Percentiles rank a stretch among this genome's conserved stretches.
These are phyloP conservation scores for Tachina fera DNA, from an alignment of 2,888 invertebrate genomes.

Conservation along the genomic window DNA sequence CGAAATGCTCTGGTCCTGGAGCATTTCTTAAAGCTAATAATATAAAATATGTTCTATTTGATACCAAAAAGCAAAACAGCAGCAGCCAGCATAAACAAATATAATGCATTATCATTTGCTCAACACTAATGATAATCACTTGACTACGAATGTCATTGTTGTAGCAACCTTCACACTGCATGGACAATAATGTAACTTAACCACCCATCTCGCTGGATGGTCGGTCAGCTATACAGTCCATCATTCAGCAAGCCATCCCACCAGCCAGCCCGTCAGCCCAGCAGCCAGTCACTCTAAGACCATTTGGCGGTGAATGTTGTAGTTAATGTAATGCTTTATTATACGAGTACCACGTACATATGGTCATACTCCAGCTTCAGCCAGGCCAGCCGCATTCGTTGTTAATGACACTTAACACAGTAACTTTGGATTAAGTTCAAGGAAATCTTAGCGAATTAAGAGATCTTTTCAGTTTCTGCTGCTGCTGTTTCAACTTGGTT, in stretches of 20 bases:
- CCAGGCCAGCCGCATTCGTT: conserved; percentile 13
- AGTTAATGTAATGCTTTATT: conserved; percentile 49
- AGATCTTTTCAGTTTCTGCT: conserved; percentile 40
- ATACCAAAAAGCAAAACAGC: background rate
- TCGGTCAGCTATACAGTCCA: conserved; percentile 39
- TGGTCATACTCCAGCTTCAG: background rate
- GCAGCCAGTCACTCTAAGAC: conserved; percentile 36
- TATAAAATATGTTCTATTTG: conserved; percentile 18
- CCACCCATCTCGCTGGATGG: conserved; percentile 46
- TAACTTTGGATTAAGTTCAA: conserved; percentile 68
- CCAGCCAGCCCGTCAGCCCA: background rate
- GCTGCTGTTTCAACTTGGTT: conserved; percentile 28
- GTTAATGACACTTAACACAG: conserved; percentile 67
- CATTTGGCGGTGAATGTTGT: conserved; percentile 52
- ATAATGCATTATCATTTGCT: conserved; percentile 68
- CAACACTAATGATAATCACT: conserved; percentile 69
- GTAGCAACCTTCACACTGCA: conserved; percentile 39
- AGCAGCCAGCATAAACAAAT: conserved; percentile 39
- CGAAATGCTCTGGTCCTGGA: background rate
- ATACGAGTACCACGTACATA: background rate
- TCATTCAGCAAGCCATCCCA: background rate
- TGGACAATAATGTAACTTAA: conserved; percentile 25
- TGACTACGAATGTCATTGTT: conserved; percentile 55
- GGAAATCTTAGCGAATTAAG: conserved; percentile 65
- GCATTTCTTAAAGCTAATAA: conserved; percentile 38